phyloP scores from a whole-genome alignment of 1,140 invertebrate species.

The Cherax destructor region DNA sequence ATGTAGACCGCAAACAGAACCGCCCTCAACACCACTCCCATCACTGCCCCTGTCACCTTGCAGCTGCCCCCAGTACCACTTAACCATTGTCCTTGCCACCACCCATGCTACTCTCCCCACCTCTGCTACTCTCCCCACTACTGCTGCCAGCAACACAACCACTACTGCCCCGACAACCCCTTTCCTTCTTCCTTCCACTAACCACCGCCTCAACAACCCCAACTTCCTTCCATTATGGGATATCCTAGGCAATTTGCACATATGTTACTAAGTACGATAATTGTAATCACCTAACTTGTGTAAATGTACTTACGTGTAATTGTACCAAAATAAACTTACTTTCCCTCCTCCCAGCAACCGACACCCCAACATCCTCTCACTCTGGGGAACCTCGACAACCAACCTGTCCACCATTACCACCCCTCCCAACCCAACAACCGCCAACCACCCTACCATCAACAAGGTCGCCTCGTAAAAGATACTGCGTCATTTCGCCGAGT shows the following conservation, averaged over 20 bases:
- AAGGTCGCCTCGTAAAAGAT: neutral
- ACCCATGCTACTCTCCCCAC: neutral
- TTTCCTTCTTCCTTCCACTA: neutral
- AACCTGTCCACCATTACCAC: no score
- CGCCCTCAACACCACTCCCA: neutral
- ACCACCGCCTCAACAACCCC: neutral
- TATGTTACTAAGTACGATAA: no score
- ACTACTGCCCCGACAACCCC: neutral
- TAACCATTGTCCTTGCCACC: neutral
- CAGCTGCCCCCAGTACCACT: neutral
- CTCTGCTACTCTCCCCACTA: neutral
- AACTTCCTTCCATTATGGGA: no score
- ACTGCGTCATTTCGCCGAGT: neutral
- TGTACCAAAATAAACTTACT: no score
- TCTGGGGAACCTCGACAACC: no score
- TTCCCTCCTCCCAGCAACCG: no score
- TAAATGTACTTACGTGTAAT: no score
- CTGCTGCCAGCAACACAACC: neutral
- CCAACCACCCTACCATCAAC: neutral
- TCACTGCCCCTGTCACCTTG: neutral
- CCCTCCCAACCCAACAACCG: no score
- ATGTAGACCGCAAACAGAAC: no score
- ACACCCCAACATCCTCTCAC: no score
- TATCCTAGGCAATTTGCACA: no score
- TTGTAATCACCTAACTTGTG: no score